These are phyloP conservation scores for Plemyria rubiginata DNA, from an alignment of 2,888 invertebrate genomes.

Conservation along the genomic window DNA sequence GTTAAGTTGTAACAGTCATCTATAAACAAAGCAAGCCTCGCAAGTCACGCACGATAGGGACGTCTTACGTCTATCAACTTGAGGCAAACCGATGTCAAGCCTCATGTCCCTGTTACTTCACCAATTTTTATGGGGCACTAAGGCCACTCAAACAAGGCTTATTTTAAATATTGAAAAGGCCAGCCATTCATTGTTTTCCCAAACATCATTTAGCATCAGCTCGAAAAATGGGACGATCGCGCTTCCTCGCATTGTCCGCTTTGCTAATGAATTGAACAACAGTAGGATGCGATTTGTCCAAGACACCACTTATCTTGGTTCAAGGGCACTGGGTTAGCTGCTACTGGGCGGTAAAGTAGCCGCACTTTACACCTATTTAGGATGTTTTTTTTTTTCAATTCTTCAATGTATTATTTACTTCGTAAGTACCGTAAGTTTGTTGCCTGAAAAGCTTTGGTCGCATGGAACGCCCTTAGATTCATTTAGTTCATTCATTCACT, in stretches of 20 bases:
- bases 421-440: too few relatives aligned
- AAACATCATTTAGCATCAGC: conserved; percentile 10
- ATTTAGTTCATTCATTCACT: too few relatives aligned
- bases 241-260: conserved; percentile 21
- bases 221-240: conserved; percentile 28
- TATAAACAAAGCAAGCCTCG: too few relatives aligned
- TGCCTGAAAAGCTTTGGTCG: too few relatives aligned
- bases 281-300: conserved; percentile 51
- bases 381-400: neutral
- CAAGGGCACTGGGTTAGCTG: conserved; percentile 42
- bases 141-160: neutral
- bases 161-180: conserved; percentile 23
- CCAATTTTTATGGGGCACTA: too few relatives aligned
- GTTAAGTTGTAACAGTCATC: too few relatives aligned
- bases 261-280: conserved; percentile 46
- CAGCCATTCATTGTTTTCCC: conserved; percentile 20
- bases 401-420: too few relatives aligned
- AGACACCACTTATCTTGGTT: conserved; percentile 43
- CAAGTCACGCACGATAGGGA: too few relatives aligned
- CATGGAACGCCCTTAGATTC: too few relatives aligned
- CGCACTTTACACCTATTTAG: conserved; percentile 20
- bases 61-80: too few relatives aligned
- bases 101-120: too few relatives aligned
- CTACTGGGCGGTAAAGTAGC: conserved; percentile 28
- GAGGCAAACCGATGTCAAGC: too few relatives aligned